Base-by-base conservation (phyloP, 2,113 vertebrate genomes). In the Serinus canaria region DNA sequence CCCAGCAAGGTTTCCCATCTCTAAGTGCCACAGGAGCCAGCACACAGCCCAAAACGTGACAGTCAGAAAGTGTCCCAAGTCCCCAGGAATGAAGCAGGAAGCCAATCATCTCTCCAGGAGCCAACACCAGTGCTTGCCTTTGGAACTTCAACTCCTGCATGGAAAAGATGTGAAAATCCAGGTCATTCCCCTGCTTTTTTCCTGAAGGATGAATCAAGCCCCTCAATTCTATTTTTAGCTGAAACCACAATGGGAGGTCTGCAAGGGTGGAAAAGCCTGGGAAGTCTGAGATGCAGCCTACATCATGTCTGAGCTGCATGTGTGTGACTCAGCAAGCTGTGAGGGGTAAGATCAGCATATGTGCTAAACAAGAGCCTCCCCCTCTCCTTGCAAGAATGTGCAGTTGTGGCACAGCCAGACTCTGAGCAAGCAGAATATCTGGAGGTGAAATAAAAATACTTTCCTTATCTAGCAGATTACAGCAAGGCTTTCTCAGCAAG, bases 381-480 rank as follows among this genome's bases (percentile, higher is more conserved):
- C 73, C 52, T 80, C 19, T 4, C 44, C 58, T 79, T 92, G 56
- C 58, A 95, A 96, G 97, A 95, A 87, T 66, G 30, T 73, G 72
- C 84, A 83, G 73, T 39, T 96, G 75, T 49, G 70, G 69, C 72
- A 52, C 53, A 74, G 63, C 16, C 70, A 91, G 55, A 35, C n/a
- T 92, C 49, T 46, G 69, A 92, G 50, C n/a, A 58, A 85, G 37
- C 74, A 50, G 39, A 7, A 4, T 58, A 49, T 77, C 39, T 1
- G 0, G 58, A 90, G 63, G 58, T 89, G 35, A 95, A 93, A 93
- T 69, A 87, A 86, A 94, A 96, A 92, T 53, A 58, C 33, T 89
- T 95, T 67, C 82, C 90, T 90, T 93, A 95, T 94, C 93, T 88
- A 96, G 74, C 62, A 72, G 85, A 87, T 63, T 80, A 90, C 69